A percentile compares a stretch with the other conserved stretches of the same genome.
Conservation (phyloP, 1,140 invertebrate genomes). For the Pteromalus puparum region DNA sequence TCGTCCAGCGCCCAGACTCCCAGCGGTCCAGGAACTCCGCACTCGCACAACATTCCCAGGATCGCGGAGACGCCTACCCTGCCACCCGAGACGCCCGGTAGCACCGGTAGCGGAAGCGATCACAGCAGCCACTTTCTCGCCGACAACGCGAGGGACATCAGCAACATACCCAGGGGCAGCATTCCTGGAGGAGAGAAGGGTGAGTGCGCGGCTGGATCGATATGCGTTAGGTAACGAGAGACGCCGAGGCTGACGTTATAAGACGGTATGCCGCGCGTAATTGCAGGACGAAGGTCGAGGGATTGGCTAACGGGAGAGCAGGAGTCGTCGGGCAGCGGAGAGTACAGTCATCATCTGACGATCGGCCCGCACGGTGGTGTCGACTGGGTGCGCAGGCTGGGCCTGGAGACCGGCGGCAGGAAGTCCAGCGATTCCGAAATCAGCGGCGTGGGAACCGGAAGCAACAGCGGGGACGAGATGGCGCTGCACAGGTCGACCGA, state of each 20-base stretch:
- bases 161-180: slow-evolving; percentile 67
- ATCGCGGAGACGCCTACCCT: slow-evolving; percentile 65
- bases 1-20: slow-evolving; percentile 57
- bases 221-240: neutral
- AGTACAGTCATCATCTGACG: slow-evolving; percentile 77
- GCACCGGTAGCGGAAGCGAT: slow-evolving; percentile 79
- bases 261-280: neutral
- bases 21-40: slow-evolving; percentile 58
- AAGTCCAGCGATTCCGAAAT: slow-evolving; percentile 76
- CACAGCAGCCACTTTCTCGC: slow-evolving; percentile 72
- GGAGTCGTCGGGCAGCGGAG: slow-evolving; percentile 67
- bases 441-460: slow-evolving; percentile 66
- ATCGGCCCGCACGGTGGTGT: slow-evolving; percentile 80
- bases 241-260: neutral
- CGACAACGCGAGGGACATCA: slow-evolving; percentile 62
- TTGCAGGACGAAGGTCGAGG: slow-evolving; percentile 67
- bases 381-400: slow-evolving; percentile 79
- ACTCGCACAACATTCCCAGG: slow-evolving; percentile 65
- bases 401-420: slow-evolving; percentile 66
- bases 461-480: slow-evolving; percentile 73
- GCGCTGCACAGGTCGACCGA: slow-evolving; percentile 81
- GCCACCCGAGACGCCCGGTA: slow-evolving; percentile 77
- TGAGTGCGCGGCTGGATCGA: slow-evolving; percentile 36
- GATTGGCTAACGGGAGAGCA: slow-evolving; percentile 69
- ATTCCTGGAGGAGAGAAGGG: slow-evolving; percentile 72